Evolutionary conservation across 1,140 invertebrate species (phyloP).

Genomic region (Drosophila murphyi): DNA sequence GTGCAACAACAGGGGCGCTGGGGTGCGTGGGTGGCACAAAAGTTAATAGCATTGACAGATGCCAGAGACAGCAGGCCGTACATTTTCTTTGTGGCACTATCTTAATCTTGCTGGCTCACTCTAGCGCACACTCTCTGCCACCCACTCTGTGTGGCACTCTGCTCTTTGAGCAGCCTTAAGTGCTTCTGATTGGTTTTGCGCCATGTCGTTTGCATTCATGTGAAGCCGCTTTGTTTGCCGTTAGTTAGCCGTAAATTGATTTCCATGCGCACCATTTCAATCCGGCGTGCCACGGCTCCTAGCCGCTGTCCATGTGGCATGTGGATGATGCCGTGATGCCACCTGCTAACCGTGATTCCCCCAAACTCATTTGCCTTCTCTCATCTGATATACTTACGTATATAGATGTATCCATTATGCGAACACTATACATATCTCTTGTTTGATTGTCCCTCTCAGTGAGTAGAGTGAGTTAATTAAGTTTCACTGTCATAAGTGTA

Average conservation of each 20-base stretch:
- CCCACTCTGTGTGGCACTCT: not conserved
- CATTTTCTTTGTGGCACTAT: constrained; percentile 41
- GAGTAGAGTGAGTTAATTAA: not conserved
- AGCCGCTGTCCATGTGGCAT: not conserved
- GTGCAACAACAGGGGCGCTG: constrained; percentile 18
- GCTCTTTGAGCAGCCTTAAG: constrained; percentile 20
- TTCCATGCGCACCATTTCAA: constrained; percentile 21
- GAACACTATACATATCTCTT: not conserved
- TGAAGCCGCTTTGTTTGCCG: constrained; percentile 34
- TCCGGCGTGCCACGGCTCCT: not conserved
- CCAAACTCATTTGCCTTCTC: not conserved
- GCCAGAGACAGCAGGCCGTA: constrained; percentile 54
- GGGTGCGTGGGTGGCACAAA: constrained; percentile 28
- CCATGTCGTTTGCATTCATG: constrained; percentile 38
- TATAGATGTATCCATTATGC: no score
- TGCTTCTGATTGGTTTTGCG: constrained; percentile 44
- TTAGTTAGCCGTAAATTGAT: constrained; percentile 45
- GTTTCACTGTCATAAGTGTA: no score
- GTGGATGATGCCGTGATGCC: no score
- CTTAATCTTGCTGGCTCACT: constrained; percentile 23
- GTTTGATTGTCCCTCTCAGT: not conserved
- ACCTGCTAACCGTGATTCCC: not conserved
- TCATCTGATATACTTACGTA: no score
- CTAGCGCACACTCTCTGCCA: not conserved
- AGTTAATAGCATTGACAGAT: constrained; percentile 80